phyloP scores from a whole-genome alignment of 2,113 vertebrate genomes.

The Cephalopholis sonnerati region DNA sequence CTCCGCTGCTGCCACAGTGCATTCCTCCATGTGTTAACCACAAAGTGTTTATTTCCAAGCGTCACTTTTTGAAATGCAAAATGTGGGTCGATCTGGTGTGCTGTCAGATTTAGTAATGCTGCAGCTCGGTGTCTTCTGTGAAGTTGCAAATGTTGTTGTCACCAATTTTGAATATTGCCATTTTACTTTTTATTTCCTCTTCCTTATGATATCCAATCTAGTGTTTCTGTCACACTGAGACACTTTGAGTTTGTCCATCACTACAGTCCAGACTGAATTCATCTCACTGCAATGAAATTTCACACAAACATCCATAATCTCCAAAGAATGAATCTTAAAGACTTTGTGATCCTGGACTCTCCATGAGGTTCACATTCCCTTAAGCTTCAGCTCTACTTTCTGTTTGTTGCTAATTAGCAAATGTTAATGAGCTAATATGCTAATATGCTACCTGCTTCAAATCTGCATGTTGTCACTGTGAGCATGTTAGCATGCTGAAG shows the following conservation, averaged over 20 bases:
- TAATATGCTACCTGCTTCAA: not conserved
- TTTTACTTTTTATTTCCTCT: not conserved
- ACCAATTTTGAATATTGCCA: not conserved
- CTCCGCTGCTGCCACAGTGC: not conserved
- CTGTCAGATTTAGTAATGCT: not conserved
- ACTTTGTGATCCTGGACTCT: not conserved
- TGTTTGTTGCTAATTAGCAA: not conserved
- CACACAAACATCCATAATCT: no score
- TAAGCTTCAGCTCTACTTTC: not conserved
- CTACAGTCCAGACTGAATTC: not conserved
- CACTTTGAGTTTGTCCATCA: not conserved
- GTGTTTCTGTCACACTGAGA: not conserved
- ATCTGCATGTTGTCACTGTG: not conserved
- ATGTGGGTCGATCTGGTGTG: not conserved
- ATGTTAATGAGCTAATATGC: not conserved
- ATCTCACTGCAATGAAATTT: not conserved
- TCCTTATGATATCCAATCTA: not conserved
- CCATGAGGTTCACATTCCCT: not conserved
- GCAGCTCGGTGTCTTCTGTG: not conserved
- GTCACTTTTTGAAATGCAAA: slow-evolving; percentile 3
- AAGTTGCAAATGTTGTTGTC: not conserved
- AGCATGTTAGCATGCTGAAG: no score
- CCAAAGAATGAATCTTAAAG: no score
- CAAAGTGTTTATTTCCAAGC: not conserved
- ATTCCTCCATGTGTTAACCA: not conserved